Evolutionary conservation across 2,888 invertebrate genomes (phyloP), one percentile per base, ranked within the genome.

Genomic region (Chrysodeixis includens): DNA sequence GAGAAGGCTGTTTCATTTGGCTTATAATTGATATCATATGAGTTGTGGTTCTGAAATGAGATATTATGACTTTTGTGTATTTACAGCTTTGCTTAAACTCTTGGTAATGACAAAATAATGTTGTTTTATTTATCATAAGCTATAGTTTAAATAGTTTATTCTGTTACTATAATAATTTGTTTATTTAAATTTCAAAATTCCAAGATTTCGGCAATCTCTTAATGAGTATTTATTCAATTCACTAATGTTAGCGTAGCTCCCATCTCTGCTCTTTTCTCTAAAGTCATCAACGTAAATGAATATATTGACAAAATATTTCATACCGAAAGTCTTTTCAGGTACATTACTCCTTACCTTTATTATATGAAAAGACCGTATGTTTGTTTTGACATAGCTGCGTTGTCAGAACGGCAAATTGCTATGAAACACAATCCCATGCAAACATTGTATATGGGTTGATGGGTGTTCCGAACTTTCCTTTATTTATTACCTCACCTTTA

Each of bases 371-470:
- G 62, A 55, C 56, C 12, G 56, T 63, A 35, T 69, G 75, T 72
- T 67, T 77, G 64, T 76, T 74, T 81, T 81, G 70, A 75, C 77
- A 81, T 78, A 78, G 77, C 76, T 76, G 66, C 56, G 75, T 72
- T 81, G 80, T 78, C 80, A 81, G 77, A 70, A 68, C 66, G 77
- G 71, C 71, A 81, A 83, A 84, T 83, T 81, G 81, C 75, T 79
- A 76, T 81, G 86, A 81, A 84, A 86, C 66, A 77, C 76, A 81
- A 86, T 82, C 84, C 74, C 69, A 63, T 60, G 74, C 77, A 82
- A 80, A 83, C 78, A 82, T 62, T 76, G 66, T 70, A 30, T 63
- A 69, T 62, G 56, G 73, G 71, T 71, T 83, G 80, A 83, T 82
- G 73, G 74, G 66, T 76, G 72, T 79, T 71, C 73, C 26, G 52